Conservation (phyloP, 2,888 invertebrate species). For the Bombyx huttoni region DNA sequence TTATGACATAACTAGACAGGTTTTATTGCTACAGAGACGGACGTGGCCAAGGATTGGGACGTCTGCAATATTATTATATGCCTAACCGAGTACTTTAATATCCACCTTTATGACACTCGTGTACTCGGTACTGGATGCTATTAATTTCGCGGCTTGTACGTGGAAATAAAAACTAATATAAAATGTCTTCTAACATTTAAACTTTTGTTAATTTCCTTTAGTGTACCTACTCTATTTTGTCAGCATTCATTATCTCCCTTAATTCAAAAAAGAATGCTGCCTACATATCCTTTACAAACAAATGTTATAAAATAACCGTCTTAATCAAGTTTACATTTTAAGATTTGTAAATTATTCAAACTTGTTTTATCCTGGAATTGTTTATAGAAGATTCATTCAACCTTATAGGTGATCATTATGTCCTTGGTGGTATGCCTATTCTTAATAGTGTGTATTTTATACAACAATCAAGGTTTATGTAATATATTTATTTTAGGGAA, state of each 20-base stretch:
- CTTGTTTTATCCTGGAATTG: too few relatives aligned
- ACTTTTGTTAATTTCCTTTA: neutral
- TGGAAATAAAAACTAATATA: slow-evolving; percentile 1
- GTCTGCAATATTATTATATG: slow-evolving; percentile 37
- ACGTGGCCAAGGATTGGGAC: slow-evolving; percentile 49
- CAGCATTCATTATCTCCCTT: neutral
- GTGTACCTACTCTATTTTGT: neutral
- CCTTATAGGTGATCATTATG: too few relatives aligned
- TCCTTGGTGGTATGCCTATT: too few relatives aligned
- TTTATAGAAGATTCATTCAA: too few relatives aligned
- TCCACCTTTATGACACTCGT: slow-evolving; percentile 45
- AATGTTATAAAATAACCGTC: neutral
- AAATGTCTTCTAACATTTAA: neutral
- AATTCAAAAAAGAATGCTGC: neutral
- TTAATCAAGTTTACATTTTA: neutral
- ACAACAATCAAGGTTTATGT: too few relatives aligned
- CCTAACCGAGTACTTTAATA: slow-evolving; percentile 43
- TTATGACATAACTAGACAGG: slow-evolving; percentile 52
- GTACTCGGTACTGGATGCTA: slow-evolving; percentile 20
- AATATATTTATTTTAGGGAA: too few relatives aligned
- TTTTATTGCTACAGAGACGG: slow-evolving; percentile 59
- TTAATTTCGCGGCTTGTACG: slow-evolving; percentile 24
- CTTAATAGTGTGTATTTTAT: too few relatives aligned
- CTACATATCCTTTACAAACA: neutral
- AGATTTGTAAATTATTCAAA: neutral